Percentiles rank a stretch among this genome's conserved stretches.
phyloP scores from a whole-genome alignment of 2,888 invertebrate genomes.

The Pyrrhia umbra region DNA sequence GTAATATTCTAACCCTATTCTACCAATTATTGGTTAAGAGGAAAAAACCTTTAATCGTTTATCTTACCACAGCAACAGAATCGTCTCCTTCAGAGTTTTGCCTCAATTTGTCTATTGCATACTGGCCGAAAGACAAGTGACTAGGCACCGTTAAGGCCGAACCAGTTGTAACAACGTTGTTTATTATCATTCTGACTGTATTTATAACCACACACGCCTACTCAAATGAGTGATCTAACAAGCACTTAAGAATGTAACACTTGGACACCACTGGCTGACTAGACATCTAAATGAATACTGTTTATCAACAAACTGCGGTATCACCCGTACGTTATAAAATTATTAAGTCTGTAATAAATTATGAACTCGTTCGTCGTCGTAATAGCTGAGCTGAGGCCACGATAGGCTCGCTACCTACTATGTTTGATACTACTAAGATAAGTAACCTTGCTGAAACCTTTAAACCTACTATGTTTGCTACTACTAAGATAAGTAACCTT shows the following conservation, averaged over 20 bases:
- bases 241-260: neutral
- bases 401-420: conserved; percentile 7
- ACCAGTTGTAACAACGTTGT: conserved; percentile 75
- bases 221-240: neutral
- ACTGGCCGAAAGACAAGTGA: conserved; percentile 77
- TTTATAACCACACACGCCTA: conserved; percentile 4
- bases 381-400: conserved; percentile 4
- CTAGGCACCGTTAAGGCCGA: conserved; percentile 73
- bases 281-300: conserved; percentile 18
- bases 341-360: conserved; percentile 12
- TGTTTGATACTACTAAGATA: neutral
- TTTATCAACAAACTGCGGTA: conserved; percentile 35
- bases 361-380: conserved; percentile 5
- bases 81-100: conserved; percentile 62
- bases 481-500: no score
- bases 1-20: no score
- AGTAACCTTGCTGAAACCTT: no score
- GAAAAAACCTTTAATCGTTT: neutral
- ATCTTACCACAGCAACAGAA: conserved; percentile 73
- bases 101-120: conserved; percentile 72
- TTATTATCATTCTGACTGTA: conserved; percentile 67
- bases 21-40: neutral
- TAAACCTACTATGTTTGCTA: no score
- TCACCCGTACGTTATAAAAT: conserved; percentile 11
- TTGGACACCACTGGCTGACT: conserved; percentile 27